Evolutionary conservation across 2,888 invertebrate species (phyloP).

Genomic region (Erebia aethiops): DNA sequence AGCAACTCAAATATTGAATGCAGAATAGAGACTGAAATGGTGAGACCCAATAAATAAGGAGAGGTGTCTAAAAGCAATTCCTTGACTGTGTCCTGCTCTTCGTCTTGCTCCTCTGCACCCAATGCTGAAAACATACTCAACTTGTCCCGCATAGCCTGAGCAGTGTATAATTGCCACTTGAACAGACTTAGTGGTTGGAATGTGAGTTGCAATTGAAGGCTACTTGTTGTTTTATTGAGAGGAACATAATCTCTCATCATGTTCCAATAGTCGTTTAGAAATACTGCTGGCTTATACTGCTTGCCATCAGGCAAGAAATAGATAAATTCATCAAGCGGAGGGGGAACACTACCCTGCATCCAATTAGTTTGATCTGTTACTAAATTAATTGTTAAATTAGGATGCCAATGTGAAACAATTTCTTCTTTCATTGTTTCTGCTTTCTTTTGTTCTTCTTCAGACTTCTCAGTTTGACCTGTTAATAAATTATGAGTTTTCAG

Average conservation of each 20-base stretch:
- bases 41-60: constrained; percentile 95
- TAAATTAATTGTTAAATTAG: constrained; percentile 97
- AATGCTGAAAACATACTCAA: constrained; percentile 87
- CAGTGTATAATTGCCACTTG: constrained; percentile 99
- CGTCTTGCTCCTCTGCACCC: constrained; percentile 90
- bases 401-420: constrained; percentile 99
- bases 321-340: constrained; percentile 96
- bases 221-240: constrained; percentile 92
- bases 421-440: constrained; percentile 90
- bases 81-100: constrained; percentile 94
- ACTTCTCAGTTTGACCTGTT: constrained; percentile 93
- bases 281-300: constrained; percentile 96
- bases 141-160: constrained; percentile 96
- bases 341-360: constrained; percentile 94
- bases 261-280: constrained; percentile 99
- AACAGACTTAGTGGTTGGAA: constrained; percentile 97
- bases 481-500: constrained; percentile 96
- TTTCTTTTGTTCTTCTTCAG: constrained; percentile 90
- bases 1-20: constrained; percentile 99
- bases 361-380: constrained; percentile 98
- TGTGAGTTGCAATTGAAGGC: constrained; percentile 87
- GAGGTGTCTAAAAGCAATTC: constrained; percentile 98
- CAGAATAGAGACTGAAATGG: constrained; percentile 95
- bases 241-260: constrained; percentile 96
- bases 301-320: constrained; percentile 93